Percentiles rank a stretch among this genome's conserved stretches.
These are phyloP conservation scores for Neodiprion virginianus DNA, from an alignment of 1,140 invertebrate species.

Conservation along the genomic window DNA sequence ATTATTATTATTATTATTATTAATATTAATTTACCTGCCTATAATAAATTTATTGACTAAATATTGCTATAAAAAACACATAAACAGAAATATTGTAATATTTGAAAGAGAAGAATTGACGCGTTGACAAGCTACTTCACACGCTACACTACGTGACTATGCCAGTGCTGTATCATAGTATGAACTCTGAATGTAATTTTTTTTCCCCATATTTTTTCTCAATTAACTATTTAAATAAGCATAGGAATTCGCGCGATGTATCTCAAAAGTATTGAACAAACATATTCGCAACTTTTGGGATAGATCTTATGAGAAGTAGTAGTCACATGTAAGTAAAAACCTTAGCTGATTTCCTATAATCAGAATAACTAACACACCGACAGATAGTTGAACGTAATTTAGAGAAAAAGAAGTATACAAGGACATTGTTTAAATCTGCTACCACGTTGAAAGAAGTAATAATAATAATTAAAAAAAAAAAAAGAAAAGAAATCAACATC, in stretches of 20 bases:
- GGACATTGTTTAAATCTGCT: neutral
- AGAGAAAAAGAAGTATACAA: conserved; percentile 1
- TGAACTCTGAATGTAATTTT: conserved; percentile 53
- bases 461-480: neutral
- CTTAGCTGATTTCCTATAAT: conserved; percentile 15
- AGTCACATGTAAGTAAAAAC: conserved; percentile 16
- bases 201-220: conserved; percentile 34
- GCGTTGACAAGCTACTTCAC: neutral
- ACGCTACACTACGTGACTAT: conserved; percentile 41
- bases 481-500: neutral
- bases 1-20: conserved; percentile 44
- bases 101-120: conserved; percentile 33
- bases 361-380: conserved; percentile 9
- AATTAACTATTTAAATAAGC: conserved; percentile 45
- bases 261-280: conserved; percentile 16
- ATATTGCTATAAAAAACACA: conserved; percentile 39
- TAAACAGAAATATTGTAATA: conserved; percentile 49
- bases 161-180: conserved; percentile 57
- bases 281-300: conserved; percentile 9
- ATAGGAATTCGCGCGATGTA: conserved; percentile 19
- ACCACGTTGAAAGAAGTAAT: neutral
- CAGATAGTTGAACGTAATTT: conserved; percentile 13
- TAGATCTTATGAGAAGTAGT: conserved; percentile 18
- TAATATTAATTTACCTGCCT: conserved; percentile 58
- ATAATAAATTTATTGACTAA: conserved; percentile 52